These are phyloP conservation scores for Tetraodon nigroviridis DNA, from an alignment of 2,113 vertebrate genomes.

Conservation along the genomic window DNA sequence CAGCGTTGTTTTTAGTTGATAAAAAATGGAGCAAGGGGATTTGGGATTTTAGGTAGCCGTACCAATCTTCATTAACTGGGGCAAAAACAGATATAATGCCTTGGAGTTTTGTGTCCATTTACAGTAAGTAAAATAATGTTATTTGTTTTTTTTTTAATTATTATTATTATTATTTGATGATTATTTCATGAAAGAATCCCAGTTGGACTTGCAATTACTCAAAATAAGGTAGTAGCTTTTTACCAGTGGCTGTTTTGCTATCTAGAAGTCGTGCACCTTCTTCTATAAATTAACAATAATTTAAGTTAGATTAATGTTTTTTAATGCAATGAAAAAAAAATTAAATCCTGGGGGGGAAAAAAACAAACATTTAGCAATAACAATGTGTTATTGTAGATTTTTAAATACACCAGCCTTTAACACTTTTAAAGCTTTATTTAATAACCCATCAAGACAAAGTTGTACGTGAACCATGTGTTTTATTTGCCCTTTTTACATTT, in stretches of 20 bases:
- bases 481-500: background rate
- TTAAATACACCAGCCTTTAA: background rate
- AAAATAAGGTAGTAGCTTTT: no score
- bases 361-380: background rate
- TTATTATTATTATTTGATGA: no score
- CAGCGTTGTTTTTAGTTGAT: constrained; percentile 39
- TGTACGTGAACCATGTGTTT: constrained; percentile 1
- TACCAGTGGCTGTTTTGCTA: no score
- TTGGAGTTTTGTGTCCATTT: constrained; percentile 6
- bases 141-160: background rate
- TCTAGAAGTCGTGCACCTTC: no score
- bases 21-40: constrained; percentile 48
- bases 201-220: no score
- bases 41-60: constrained; percentile 46
- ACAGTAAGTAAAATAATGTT: background rate
- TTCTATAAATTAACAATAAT: background rate
- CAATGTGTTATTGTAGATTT: background rate
- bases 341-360: background rate
- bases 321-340: background rate
- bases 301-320: background rate
- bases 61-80: constrained; percentile 48
- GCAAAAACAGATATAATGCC: constrained; percentile 40
- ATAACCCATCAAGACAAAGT: background rate
- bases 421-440: constrained; percentile 1
- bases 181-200: background rate